A percentile compares a stretch with the other conserved stretches of the same genome.
phyloP scores from a whole-genome alignment of 2,113 vertebrate genomes.

The Actenoides hombroni region DNA sequence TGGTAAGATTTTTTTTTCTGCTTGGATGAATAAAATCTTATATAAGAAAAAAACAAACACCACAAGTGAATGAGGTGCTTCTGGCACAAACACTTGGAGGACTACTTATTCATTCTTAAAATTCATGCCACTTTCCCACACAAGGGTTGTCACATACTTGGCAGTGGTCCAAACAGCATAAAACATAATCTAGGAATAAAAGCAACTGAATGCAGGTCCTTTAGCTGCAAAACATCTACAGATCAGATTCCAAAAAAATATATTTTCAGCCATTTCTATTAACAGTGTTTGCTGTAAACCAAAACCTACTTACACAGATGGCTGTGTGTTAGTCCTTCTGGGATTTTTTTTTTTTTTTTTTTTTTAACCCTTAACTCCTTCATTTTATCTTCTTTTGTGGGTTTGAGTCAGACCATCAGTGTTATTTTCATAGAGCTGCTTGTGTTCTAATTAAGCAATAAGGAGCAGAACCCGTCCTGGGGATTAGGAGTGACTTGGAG shows the following conservation, averaged over 20 bases:
- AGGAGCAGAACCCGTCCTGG: constrained; percentile 50
- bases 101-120: constrained; percentile 62
- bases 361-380: constrained; percentile 35
- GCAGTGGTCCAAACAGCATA: constrained; percentile 28
- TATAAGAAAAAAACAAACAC: constrained; percentile 26
- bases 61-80: constrained; percentile 52
- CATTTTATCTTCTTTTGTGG: constrained; percentile 44
- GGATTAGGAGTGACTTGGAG: constrained; percentile 65
- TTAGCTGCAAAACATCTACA: constrained; percentile 17
- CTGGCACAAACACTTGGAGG: constrained; percentile 41
- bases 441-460: constrained; percentile 65
- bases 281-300: constrained; percentile 24
- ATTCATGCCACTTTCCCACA: constrained; percentile 65
- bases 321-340: neutral
- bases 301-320: constrained; percentile 46
- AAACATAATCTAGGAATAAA: constrained; percentile 45
- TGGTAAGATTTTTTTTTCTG: neutral
- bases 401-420: constrained; percentile 31
- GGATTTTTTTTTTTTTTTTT: neutral
- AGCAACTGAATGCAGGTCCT: constrained; percentile 24
- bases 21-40: constrained; percentile 6
- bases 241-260: neutral
- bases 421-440: constrained; percentile 64
- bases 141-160: constrained; percentile 45
- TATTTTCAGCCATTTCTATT: constrained; percentile 10